These are phyloP conservation scores for Eucera pruinosa DNA, from an alignment of 2,888 invertebrate species.

Conservation along the genomic window DNA sequence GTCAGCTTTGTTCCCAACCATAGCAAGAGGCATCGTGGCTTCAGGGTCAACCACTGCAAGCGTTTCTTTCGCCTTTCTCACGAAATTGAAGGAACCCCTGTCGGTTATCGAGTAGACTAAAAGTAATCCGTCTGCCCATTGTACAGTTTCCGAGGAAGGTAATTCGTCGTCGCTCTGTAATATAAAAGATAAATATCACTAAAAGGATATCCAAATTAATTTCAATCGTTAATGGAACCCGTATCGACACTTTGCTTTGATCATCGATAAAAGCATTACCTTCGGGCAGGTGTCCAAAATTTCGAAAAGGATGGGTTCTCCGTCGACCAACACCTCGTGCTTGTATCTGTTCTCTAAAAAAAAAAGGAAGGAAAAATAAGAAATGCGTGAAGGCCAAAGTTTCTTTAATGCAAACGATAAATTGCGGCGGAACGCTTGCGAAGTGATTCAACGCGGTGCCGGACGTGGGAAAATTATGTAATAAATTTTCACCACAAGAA, in stretches of 20 bases:
- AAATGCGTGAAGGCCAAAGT: not conserved
- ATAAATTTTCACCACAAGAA: constrained; percentile 19
- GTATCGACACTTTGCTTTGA: constrained; percentile 3
- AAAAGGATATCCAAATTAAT: not conserved
- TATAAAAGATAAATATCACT: not conserved
- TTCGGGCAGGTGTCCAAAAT: constrained; percentile 95
- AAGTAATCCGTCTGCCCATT: constrained; percentile 96
- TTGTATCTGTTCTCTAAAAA: constrained; percentile 94
- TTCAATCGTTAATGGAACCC: not conserved
- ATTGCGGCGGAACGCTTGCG: not conserved
- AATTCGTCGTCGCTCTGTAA: constrained; percentile 89
- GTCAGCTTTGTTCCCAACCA: constrained; percentile 96
- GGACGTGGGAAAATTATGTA: constrained; percentile 10
- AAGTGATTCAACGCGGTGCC: not conserved
- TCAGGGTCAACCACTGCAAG: constrained; percentile 86
- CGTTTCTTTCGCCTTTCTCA: constrained; percentile 89
- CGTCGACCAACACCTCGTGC: constrained; percentile 94
- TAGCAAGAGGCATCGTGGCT: constrained; percentile 91
- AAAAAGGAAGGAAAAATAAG: constrained; percentile 8
- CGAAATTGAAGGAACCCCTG: constrained; percentile 92
- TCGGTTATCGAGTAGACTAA: constrained; percentile 96
- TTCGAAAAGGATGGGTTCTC: constrained; percentile 95
- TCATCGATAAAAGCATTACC: constrained; percentile 85
- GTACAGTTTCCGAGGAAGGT: constrained; percentile 90
- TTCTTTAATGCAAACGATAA: constrained; percentile 12